A percentile compares a stretch with the other conserved stretches of the same genome.
Conservation (phyloP, 2,113 vertebrate species). For the Colossoma macropomum region DNA sequence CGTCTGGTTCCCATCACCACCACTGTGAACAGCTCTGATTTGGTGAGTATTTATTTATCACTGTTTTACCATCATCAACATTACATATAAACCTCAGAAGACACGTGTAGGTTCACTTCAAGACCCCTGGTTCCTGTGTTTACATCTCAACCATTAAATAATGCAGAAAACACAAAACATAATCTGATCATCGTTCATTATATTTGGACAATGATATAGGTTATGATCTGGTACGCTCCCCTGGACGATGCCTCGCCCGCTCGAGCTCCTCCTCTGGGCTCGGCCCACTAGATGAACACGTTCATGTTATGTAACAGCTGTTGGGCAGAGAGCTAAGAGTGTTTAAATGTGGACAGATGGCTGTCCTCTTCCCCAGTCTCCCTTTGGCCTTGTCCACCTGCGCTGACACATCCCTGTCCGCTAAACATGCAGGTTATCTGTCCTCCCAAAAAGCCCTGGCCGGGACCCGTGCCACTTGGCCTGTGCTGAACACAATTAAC, state of each 20-base stretch:
- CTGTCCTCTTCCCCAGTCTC: slow-evolving; percentile 18
- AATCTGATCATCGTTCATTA: background rate
- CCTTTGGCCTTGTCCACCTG: slow-evolving; percentile 44
- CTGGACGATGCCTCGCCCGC: background rate
- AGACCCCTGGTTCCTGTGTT: no score
- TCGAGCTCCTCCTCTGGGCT: background rate
- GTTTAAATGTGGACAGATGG: slow-evolving; percentile 45
- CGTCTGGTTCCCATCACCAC: no score
- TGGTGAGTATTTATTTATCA: no score
- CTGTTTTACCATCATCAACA: no score
- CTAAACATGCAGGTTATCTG: slow-evolving; percentile 23
- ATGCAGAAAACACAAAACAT: no score
- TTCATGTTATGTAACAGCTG: slow-evolving; percentile 31
- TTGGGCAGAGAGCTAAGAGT: background rate
- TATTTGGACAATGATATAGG: background rate
- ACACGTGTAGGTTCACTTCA: no score
- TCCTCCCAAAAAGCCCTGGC: slow-evolving; percentile 23
- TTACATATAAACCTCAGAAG: no score
- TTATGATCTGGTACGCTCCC: background rate
- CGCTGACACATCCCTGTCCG: slow-evolving; percentile 20
- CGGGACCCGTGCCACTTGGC: slow-evolving; percentile 18
- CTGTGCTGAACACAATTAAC: slow-evolving; percentile 14
- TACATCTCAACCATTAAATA: no score
- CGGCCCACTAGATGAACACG: background rate
- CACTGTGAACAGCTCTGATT: no score